Evolutionary conservation across 2,113 vertebrate genomes (phyloP), one percentile per base, ranked within the genome.

Genomic region (Takifugu bimaculatus): DNA sequence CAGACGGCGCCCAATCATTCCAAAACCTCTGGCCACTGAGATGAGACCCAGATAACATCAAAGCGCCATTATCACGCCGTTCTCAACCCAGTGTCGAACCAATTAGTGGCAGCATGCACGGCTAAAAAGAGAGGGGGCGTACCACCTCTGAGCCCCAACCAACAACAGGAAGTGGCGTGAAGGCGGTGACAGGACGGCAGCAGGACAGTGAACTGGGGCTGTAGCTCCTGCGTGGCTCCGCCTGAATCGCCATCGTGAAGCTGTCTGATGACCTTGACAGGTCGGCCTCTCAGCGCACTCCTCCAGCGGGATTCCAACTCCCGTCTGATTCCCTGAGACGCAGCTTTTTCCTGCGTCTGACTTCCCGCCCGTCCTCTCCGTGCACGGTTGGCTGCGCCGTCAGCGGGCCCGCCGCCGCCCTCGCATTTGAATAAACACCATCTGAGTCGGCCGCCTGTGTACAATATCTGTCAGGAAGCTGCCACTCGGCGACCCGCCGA

Each of bases 351-450:
- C 35, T 39, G 35, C 35, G 7, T 39, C 35, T 39, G 35, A 39
- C 35, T 39, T 11, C 9, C 35, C 11, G 35, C 9, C 35, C 11
- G 35, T 11, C 35, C 35, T 39, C 35, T 39, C 15, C 25, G 63
- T 58, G 65, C 75, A 85, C 50, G 79, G 65, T 75, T 85, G 83
- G 52, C 82, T 87, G 83, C 86, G 63, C 88, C 61, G 85, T 86
- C 86, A 86, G 85, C 82, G 65, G 27, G 75, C 65, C 57, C 54
- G 35, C 10, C 60, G 72, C 75, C 75, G 75, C 65, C 77, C 82
- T 80, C 78, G 79, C 76, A 79, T 88, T 82, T 88, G 68, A 90
- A 89, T 87, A 86, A 87, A 88, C 80, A 82, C 85, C 81, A 69
- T 86, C 85, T 81, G 80, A 87, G 80, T 81, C 73, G 74, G 75